Percentiles rank a stretch among this genome's conserved stretches.
These are phyloP conservation scores for Calameuta filiformis DNA, from an alignment of 2,888 invertebrate species.

Conservation along the genomic window DNA sequence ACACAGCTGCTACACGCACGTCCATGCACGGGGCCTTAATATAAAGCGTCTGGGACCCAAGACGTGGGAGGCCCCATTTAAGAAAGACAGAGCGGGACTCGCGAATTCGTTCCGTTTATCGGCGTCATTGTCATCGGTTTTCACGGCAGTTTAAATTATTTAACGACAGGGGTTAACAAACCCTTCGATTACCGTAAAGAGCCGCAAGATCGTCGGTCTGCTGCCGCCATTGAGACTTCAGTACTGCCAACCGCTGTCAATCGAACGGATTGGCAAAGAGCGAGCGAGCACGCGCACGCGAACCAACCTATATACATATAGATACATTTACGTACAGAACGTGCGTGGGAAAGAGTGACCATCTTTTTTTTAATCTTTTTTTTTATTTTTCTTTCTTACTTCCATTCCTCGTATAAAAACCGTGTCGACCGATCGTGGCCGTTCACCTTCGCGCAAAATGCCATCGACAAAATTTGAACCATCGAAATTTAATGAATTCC, in stretches of 20 bases:
- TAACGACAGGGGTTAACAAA: slow-evolving; percentile 1
- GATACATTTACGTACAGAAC: background rate
- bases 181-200: background rate
- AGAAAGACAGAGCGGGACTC: background rate
- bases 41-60: background rate
- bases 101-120: slow-evolving; percentile 17
- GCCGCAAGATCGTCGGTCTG: background rate
- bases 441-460: background rate
- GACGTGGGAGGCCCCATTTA: background rate
- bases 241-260: background rate
- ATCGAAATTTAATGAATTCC: background rate
- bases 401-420: background rate
- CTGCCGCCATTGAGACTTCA: background rate
- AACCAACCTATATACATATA: background rate
- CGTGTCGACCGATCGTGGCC: background rate
- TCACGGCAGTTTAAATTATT: slow-evolving; percentile 18
- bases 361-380: background rate
- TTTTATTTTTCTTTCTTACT: too few species aligned
- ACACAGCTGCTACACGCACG: background rate
- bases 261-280: background rate
- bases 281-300: background rate
- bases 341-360: background rate
- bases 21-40: background rate
- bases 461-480: background rate
- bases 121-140: slow-evolving; percentile 14